These are phyloP conservation scores for Perdita meconis DNA, from an alignment of 2,888 invertebrate species.

Conservation along the genomic window DNA sequence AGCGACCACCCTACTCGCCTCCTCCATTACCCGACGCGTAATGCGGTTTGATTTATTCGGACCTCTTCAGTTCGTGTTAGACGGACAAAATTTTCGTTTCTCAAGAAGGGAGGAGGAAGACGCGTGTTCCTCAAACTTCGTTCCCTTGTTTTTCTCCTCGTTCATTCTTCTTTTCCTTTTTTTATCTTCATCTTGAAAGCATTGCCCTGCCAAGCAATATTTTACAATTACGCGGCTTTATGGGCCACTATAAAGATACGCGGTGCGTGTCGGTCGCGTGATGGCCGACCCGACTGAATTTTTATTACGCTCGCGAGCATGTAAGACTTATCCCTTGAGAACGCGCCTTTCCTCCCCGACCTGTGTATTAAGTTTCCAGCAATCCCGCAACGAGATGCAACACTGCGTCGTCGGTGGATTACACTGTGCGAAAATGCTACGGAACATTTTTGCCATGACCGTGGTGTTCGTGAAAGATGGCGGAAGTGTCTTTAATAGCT, in stretches of 20 bases:
- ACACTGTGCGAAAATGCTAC: neutral
- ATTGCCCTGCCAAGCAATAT: constrained; percentile 77
- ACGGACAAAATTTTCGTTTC: constrained; percentile 72
- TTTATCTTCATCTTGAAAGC: constrained; percentile 71
- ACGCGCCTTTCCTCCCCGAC: constrained; percentile 4
- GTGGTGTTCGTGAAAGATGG: no score
- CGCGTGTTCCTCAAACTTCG: constrained; percentile 28
- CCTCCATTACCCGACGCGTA: constrained; percentile 62
- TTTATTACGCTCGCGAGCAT: constrained; percentile 64
- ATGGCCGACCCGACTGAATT: constrained; percentile 77
- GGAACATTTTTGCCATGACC: no score
- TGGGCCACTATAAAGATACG: constrained; percentile 81
- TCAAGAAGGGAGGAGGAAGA: neutral
- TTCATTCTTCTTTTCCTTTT: neutral
- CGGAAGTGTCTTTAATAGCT: no score
- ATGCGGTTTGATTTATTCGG: constrained; percentile 76
- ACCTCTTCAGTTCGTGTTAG: constrained; percentile 69
- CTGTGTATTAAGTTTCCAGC: constrained; percentile 17
- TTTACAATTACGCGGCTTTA: constrained; percentile 82
- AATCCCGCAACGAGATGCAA: constrained; percentile 6
- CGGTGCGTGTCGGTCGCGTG: constrained; percentile 79
- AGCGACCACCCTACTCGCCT: constrained; percentile 1
- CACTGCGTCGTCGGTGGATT: neutral
- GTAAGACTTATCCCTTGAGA: constrained; percentile 57
- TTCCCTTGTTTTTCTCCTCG: neutral